Evolutionary conservation across 1,140 invertebrate species (phyloP), one percentile per base, ranked within the genome.

Genomic region (Episyrphus balteatus): DNA sequence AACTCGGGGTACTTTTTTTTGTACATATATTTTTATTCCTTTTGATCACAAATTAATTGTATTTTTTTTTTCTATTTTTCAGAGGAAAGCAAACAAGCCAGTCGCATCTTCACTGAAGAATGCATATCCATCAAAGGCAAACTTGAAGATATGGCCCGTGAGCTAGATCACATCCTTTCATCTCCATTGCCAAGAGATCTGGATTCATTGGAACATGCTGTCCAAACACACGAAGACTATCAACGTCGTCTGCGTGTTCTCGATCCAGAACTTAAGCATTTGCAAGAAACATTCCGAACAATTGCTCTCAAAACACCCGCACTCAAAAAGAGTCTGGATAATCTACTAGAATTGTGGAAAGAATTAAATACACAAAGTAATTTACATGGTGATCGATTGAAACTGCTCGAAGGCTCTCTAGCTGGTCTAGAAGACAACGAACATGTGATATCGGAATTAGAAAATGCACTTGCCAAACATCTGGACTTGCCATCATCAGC

Each of bases 261-360:
- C 12, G 85, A 87, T 38, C 75, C 79, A 0, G 84, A 92, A 55
- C 78, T 98, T 2, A 85, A 92, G 55, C 76, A 82, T 51, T 75
- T 88, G 3, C 88, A 92, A 68, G 76, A 81, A 48, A 88, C 85
- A 3, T 92, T 89, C 74, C 80, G 83, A 52, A 78, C 77, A 33
- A 84, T 92, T 41, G 83, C 85, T 0, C 66, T 84, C 32, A 94
- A 94, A 70, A 93, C 90, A 1, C 88, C 89, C 0, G 83, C 84
- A 32, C 82, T 94, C 66, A 91, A 95, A 68, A 85, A 88, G 64
- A 88, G 84, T 56, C 75, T 92, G 46, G 89, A 95, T 61, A 83
- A 83, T 50, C 77, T 95, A 1, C 80, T 87, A 58, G 83, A 84
- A 55, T 88, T 92, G 55, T 97, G 92, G 93, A 92, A 94, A 47